Evolutionary conservation across 2,113 vertebrate species (phyloP), one percentile per base, ranked within the genome.

Genomic region (Dendropsophus ebraccatus): DNA sequence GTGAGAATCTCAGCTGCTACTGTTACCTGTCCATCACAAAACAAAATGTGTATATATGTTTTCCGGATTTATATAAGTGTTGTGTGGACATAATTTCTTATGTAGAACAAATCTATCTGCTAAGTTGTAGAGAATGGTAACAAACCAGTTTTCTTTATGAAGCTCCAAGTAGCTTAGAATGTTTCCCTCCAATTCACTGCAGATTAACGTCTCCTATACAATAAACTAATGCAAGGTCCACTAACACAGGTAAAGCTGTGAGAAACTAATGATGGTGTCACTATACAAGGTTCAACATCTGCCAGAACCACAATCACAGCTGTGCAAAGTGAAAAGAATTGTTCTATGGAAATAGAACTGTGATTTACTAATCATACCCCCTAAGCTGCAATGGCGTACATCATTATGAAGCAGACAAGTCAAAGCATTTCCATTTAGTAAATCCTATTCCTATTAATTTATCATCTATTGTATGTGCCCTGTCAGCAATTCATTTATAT

Each of bases 1-100:
- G 45, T 87, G 56, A 88, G 70, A 89, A 88, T 91, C 77, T 88
- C 81, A 90, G 84, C 80, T 85, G 70, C 86, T 90, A 52, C 74
- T 92, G 73, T 89, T 84, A 87, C 56, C 85, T 87, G 85, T 74
- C 85, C 41, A 75, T 84, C 83, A 84, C 72, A 89, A 88, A 84
- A 84, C 37, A 73, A 35, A 81, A 25, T 62, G 56, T 84, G 25
- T 65, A 17, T 60, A 21, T 84, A 54, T 84, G 16, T 88, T 16
- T 80, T 88, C 82, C n/a, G 41, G 41, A 41, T 25, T 73, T 45
- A 32, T 81, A 75, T 23, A 54, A 12, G 9, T 88, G 28, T 67
- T 82, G 37, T 60, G 67, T 83, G 56, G 83, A 62, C 41, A 47
- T 62, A 65, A 32, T 50, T 84, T 84, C 35, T 76, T 58, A 14